Base-by-base conservation (phyloP, 2,888 invertebrate species). In the Megamerina dolium region DNA sequence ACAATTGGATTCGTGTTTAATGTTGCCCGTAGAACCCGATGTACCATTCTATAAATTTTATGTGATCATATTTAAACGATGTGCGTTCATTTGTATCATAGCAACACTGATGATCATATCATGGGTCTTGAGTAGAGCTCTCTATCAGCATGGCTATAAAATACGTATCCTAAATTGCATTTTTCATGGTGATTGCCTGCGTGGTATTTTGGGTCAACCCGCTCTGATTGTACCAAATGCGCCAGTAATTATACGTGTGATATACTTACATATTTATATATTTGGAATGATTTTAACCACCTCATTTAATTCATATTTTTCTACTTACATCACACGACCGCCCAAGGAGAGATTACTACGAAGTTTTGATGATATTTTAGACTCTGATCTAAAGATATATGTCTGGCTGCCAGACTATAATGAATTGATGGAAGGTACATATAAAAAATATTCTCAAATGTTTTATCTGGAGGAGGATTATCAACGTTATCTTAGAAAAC, bases 281-380 rank as follows among this genome's bases (percentile, higher is more conserved):
- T 18, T 66, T 27, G 67, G 68, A 2, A 55, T 67, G 10, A 45
- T 66, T 4, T 49, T 67, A 4, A 65, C 66, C 5, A 61, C 61
- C 5, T 59, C 62, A 43, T 68, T 61, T 21, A 68, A 64, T 30
- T 59, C 65, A 0, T 61, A 61, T 42, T 62, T 66, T 37, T 61
- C 66, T 4, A 57, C 65, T 1, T 66, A 58, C 41, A 55, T 64
- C 8, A 67, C 62, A 2, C 60, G 54, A 12, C 51, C 58, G 0
- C 66, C 66, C 0, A 65, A 62, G 29, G 47, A 53, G 23, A 3
- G 48, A 3, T 51, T 56, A 1, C 52, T 56, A 1, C 51, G 41
- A 3, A 52, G 44, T 10, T 63, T 54, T 9, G 63, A 66, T 19
- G 66, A 64, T 37, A 46, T 66, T 1, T 33, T 58, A 13, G 45